Evolutionary conservation across 2,888 invertebrate species (phyloP).

Genomic region (Herminia tarsipennalis): DNA sequence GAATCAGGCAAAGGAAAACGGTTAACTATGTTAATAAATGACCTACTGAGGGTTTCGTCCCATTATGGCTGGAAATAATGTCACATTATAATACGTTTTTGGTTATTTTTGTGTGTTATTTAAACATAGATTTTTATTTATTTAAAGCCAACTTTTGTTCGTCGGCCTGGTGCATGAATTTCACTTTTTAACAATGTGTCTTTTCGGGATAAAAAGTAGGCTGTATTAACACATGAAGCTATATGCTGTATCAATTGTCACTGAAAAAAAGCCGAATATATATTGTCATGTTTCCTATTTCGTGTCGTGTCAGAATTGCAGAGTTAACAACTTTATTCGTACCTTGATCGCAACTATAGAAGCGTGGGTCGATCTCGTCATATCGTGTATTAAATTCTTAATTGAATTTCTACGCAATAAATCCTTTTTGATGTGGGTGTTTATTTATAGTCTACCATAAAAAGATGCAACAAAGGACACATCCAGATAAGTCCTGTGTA

Average conservation of each 20-base stretch:
- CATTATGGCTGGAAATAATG: not conserved
- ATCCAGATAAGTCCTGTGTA: constrained; percentile 54
- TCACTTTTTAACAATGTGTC: no score
- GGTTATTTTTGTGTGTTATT: no score
- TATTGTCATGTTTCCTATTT: no score
- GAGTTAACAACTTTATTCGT: constrained; percentile 6
- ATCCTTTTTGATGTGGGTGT: constrained; percentile 61
- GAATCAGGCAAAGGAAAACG: constrained; percentile 2
- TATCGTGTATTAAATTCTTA: constrained; percentile 54
- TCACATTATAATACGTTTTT: no score
- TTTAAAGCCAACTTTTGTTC: no score
- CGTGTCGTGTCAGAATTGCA: not conserved
- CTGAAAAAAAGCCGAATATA: no score
- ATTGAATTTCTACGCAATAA: constrained; percentile 70
- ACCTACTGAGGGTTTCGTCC: not conserved
- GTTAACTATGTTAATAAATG: constrained; percentile 7
- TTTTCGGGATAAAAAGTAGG: no score
- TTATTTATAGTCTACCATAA: constrained; percentile 72
- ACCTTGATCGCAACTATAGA: constrained; percentile 14
- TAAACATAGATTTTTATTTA: no score
- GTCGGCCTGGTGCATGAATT: no score
- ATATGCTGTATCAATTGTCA: no score
- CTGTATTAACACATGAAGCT: no score
- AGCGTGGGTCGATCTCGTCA: constrained; percentile 42
- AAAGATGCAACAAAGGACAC: constrained; percentile 67